Conservation (phyloP, 2,113 vertebrate genomes). For the Marmota flaviventris region DNA sequence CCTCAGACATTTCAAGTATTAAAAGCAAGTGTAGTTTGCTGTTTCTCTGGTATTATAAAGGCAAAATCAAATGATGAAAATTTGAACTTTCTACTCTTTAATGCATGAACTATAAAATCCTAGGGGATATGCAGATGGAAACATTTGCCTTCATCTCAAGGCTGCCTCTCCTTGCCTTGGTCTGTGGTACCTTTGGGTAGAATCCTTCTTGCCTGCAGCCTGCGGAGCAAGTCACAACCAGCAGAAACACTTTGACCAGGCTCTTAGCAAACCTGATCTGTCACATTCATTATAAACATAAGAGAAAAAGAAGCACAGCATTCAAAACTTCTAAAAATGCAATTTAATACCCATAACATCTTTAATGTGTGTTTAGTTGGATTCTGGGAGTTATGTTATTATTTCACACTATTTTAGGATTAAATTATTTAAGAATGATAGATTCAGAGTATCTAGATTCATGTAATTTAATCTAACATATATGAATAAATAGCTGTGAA, state of each 20-base stretch:
- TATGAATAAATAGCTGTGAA: neutral
- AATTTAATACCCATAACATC: neutral
- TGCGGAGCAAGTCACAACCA: rapidly evolving
- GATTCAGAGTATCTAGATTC: neutral
- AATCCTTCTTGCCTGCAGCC: rapidly evolving
- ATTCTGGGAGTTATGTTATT: neutral
- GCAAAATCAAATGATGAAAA: neutral
- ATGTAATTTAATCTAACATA: neutral
- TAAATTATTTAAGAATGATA: neutral
- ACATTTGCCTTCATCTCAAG: neutral
- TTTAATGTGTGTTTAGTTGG: neutral
- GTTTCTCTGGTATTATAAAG: neutral
- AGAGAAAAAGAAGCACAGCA: neutral
- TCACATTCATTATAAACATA: neutral
- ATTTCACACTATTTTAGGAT: neutral
- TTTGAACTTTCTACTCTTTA: neutral
- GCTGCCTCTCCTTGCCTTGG: neutral
- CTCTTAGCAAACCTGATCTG: neutral
- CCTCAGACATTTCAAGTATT: neutral
- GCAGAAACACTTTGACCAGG: neutral
- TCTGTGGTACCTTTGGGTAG: rapidly evolving
- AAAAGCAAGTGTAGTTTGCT: neutral
- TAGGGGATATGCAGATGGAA: neutral
- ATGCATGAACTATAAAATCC: neutral
- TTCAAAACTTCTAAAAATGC: neutral